Evolutionary conservation across 2,888 invertebrate genomes (phyloP).

Genomic region (Drosophila antonietae): DNA sequence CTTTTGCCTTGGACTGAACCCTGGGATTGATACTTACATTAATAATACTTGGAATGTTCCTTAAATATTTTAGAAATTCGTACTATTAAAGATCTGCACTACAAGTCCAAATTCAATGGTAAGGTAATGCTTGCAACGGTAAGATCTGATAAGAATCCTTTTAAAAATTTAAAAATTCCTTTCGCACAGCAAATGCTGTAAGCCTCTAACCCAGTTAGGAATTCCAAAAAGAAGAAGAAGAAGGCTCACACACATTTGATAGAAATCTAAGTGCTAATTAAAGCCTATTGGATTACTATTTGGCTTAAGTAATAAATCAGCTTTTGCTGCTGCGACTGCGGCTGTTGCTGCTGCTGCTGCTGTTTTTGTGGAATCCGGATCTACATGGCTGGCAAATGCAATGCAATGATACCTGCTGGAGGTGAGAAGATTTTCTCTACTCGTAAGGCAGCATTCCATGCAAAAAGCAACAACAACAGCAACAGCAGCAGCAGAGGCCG

Average conservation of each 20-base stretch:
- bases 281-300: slow-evolving; percentile 23
- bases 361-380: slow-evolving; percentile 53
- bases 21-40: no score
- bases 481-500: slow-evolving; percentile 11
- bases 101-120: neutral
- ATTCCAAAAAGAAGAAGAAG: neutral
- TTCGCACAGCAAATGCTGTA: neutral
- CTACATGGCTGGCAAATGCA: slow-evolving; percentile 40
- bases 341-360: slow-evolving; percentile 6
- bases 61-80: no score
- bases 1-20: no score
- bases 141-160: neutral
- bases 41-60: no score
- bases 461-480: slow-evolving; percentile 42
- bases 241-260: neutral
- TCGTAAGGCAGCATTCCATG: slow-evolving; percentile 77
- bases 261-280: slow-evolving; percentile 23
- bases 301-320: slow-evolving; percentile 40
- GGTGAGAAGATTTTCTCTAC: slow-evolving; percentile 80
- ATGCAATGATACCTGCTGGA: slow-evolving; percentile 49
- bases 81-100: neutral
- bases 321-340: slow-evolving; percentile 7
- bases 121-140: neutral
- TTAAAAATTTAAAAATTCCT: neutral
- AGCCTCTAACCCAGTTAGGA: slow-evolving; percentile 8